phyloP scores from a whole-genome alignment of 2,113 vertebrate species.

The Trematocara macrostoma region DNA sequence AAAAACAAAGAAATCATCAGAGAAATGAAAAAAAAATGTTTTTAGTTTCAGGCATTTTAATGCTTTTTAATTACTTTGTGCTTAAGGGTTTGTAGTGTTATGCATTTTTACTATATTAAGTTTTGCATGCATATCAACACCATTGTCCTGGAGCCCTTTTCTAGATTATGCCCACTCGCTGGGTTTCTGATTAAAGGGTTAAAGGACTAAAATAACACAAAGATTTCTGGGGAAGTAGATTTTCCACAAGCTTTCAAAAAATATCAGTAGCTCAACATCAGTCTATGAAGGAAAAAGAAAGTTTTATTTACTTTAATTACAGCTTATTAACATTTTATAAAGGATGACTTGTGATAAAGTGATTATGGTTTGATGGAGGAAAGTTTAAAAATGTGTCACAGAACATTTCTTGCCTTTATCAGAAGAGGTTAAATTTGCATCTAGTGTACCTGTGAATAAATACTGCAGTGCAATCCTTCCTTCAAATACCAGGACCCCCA shows the following conservation, averaged over 20 bases:
- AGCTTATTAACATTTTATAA: not conserved
- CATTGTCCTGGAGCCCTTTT: not conserved
- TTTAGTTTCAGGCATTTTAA: no score
- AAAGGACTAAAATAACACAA: not conserved
- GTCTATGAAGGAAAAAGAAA: not conserved
- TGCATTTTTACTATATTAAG: not conserved
- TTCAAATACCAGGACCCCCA: not conserved
- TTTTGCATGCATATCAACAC: not conserved
- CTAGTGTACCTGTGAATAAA: not conserved
- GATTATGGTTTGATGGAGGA: not conserved
- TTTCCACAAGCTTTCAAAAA: not conserved
- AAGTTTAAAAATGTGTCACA: not conserved
- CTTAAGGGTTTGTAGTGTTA: not conserved
- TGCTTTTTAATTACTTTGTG: not conserved
- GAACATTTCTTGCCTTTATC: not conserved
- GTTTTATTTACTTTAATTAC: not conserved
- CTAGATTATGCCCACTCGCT: not conserved
- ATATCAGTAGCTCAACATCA: not conserved
- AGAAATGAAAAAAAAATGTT: rapidly evolving
- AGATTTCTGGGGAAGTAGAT: not conserved
- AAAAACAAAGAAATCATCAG: not conserved
- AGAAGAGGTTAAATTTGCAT: not conserved
- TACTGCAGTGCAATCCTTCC: not conserved
- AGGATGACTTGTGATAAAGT: not conserved
- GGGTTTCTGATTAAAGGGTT: not conserved